Conservation (phyloP, 1,140 invertebrate species). For the Thrips palmi region DNA sequence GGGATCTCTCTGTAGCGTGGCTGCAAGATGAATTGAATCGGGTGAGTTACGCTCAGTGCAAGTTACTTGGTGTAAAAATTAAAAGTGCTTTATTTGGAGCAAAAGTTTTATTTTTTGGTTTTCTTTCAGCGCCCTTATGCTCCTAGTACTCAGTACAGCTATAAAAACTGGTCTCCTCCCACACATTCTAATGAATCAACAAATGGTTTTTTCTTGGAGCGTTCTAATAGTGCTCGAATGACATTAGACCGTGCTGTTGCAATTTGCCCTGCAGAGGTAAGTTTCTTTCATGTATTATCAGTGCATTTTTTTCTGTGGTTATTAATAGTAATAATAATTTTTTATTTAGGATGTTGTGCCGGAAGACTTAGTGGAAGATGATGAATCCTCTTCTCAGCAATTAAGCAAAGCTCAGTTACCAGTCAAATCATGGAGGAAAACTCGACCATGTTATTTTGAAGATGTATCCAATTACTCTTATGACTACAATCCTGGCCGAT, state of each 20-base stretch:
- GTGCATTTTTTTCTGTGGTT: not conserved
- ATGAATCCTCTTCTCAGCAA: not conserved
- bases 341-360: conserved; percentile 21
- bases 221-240: conserved; percentile 81
- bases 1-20: conserved; percentile 80
- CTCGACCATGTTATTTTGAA: too few relatives aligned
- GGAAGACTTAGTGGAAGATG: conserved; percentile 21
- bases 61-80: not conserved
- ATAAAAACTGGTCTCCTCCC: conserved; percentile 86
- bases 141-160: conserved; percentile 49
- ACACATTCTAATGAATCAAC: conserved; percentile 87
- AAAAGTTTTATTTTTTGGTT: conserved; percentile 11
- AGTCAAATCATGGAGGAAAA: too few relatives aligned
- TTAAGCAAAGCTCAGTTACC: not conserved
- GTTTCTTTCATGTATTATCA: conserved; percentile 9
- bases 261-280: conserved; percentile 60
- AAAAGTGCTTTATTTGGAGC: not conserved
- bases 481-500: too few relatives aligned
- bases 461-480: too few relatives aligned
- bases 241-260: conserved; percentile 70
- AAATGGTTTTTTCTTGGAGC: conserved; percentile 85
- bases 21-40: conserved; percentile 85
- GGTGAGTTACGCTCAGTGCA: conserved; percentile 22
- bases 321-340: conserved; percentile 1
- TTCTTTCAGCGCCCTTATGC: conserved; percentile 40